phyloP scores from a whole-genome alignment of 2,797 vertebrate species.

The Lacerta bilineata region DNA sequence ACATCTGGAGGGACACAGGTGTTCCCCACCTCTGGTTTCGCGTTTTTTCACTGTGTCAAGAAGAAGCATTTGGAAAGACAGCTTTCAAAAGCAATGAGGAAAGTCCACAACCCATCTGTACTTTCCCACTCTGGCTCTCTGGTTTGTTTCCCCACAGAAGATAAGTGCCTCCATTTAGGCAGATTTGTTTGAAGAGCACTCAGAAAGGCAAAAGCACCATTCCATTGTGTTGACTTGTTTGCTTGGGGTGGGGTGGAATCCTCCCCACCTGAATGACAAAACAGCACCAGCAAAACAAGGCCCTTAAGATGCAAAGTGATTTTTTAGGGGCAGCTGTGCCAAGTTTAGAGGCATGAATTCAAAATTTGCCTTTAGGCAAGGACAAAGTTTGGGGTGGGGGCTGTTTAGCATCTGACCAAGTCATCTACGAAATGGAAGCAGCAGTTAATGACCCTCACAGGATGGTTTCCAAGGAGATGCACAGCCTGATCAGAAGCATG shows the following conservation, averaged over 20 bases:
- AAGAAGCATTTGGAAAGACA: background rate
- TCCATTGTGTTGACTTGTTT: accelerated
- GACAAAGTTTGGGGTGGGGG: background rate
- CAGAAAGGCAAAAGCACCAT: background rate
- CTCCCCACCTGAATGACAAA: background rate
- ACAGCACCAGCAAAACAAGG: background rate
- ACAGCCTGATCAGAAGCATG: too few species aligned
- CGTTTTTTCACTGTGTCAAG: background rate
- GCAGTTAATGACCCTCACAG: background rate
- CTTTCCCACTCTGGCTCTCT: background rate
- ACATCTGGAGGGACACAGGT: background rate
- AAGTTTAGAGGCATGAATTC: background rate
- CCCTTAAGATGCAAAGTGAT: background rate
- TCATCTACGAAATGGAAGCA: background rate
- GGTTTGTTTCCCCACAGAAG: accelerated
- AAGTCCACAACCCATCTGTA: background rate
- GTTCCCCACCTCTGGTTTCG: background rate
- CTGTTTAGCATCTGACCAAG: background rate
- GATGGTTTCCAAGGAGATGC: background rate
- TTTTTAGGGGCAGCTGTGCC: accelerated
- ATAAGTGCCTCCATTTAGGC: background rate
- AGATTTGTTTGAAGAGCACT: background rate
- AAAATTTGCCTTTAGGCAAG: background rate
- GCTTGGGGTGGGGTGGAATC: accelerated
- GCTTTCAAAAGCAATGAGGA: background rate